Percentiles rank a stretch among this genome's conserved stretches.
Conservation (phyloP, 1,140 invertebrate species). For the Anastrepha ludens region DNA sequence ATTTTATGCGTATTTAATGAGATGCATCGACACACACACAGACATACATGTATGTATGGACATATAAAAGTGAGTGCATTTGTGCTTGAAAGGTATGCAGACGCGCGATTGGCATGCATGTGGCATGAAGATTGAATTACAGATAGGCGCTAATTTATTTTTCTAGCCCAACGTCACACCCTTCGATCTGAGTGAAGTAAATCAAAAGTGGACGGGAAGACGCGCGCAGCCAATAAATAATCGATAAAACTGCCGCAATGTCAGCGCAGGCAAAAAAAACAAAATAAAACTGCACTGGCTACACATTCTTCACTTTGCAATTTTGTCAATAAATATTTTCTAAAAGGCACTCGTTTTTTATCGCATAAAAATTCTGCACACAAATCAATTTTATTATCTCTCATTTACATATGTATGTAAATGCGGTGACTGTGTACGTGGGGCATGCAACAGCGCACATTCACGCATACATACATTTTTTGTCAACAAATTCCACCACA, state of each 20-base stretch:
- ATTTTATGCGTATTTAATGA: conserved; percentile 44
- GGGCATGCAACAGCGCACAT: neutral
- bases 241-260: neutral
- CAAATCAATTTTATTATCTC: neutral
- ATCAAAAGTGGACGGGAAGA: neutral
- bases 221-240: conserved; percentile 3
- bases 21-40: neutral
- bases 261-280: neutral
- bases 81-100: neutral
- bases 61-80: neutral
- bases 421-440: neutral
- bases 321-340: neutral
- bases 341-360: neutral
- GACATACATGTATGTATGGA: neutral
- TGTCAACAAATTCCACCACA: neutral
- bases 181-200: neutral
- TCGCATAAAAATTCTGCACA: neutral
- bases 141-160: conserved; percentile 37
- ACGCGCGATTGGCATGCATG: neutral
- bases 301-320: neutral
- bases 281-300: neutral
- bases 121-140: conserved; percentile 32
- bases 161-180: conserved; percentile 5
- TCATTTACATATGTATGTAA: neutral
- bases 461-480: neutral